Evolutionary conservation across 2,113 vertebrate species (phyloP), one percentile per base, ranked within the genome.

Genomic region (Cichladusa arquata): DNA sequence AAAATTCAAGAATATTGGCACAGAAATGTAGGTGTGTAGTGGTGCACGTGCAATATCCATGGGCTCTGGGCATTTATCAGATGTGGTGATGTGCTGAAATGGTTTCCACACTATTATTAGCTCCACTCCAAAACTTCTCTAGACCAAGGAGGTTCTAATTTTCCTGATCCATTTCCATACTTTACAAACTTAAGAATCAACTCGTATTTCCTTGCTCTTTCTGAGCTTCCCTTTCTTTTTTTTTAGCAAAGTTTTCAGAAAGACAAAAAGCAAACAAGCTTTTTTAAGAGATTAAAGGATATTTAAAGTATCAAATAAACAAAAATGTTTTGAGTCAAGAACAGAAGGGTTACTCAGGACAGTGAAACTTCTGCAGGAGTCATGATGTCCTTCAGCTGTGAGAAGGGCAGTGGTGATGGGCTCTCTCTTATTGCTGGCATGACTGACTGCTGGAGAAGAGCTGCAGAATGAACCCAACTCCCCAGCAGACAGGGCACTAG

Each of bases 371-470:
- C 9, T 80, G 36, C 38, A 60, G 45, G 58, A 87, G 61, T 60
- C 33, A 24, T 13, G 5, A 28, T 6, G 29, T 19, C 51, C 42
- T 51, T 91, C 62, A 38, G 47, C 42, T 2, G 14, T 23, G 33
- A 77, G 53, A 36, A 77, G 53, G 10, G 16, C 31, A 72, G 36
- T 6, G 19, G 34, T 15, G 71, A 70, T 1, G 6, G 25, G 61
- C 67, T 71, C 45, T 62, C 74, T 69, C 13, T 10, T 16, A 20
- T 2, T 15, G 66, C 34, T 70, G 0, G 0, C 38, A 6, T 29
- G 71, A 51, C 16, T 38, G 51, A 76, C 24, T 40, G 62, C 18
- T 71, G 47, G 67, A 71, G 53, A 93, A 73, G 3, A n/a, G 36
- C 50, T 90, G 56, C 54, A 90, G 40, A 76, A 84, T 1, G 24